phyloP scores from a whole-genome alignment of 2,113 vertebrate species.

The Trinectes maculatus region DNA sequence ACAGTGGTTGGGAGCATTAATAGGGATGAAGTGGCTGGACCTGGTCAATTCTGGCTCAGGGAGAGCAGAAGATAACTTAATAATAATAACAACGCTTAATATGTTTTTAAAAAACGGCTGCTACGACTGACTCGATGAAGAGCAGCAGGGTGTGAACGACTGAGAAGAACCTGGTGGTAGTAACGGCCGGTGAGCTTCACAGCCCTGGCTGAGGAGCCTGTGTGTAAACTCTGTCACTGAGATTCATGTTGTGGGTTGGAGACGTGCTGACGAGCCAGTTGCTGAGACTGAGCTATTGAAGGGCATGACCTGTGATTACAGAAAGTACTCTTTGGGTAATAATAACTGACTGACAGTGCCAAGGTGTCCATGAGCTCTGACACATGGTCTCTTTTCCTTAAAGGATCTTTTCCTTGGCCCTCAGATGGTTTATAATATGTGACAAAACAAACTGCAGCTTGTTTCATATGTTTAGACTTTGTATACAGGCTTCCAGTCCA shows the following conservation, averaged over 20 bases:
- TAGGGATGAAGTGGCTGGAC: conserved; percentile 42
- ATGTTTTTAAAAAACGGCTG: conserved; percentile 38
- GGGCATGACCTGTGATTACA: conserved; percentile 60
- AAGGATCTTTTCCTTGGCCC: conserved; percentile 32
- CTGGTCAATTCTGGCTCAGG: conserved; percentile 37
- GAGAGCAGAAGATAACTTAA: conserved; percentile 35
- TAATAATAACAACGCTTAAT: conserved; percentile 47
- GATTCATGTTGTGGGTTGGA: conserved; percentile 68
- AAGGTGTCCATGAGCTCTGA: conserved; percentile 56
- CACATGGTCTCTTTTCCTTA: conserved; percentile 51
- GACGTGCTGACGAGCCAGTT: conserved; percentile 59
- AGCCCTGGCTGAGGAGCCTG: conserved; percentile 55
- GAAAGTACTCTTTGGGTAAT: conserved; percentile 53
- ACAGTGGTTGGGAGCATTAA: conserved; percentile 43
- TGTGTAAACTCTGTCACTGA: conserved; percentile 74
- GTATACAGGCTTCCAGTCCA: not conserved
- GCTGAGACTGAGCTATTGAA: conserved; percentile 49
- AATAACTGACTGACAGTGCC: conserved; percentile 54
- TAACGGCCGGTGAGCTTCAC: conserved; percentile 60
- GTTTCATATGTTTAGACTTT: conserved; percentile 13
- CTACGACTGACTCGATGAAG: conserved; percentile 60
- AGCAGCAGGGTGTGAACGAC: conserved; percentile 60
- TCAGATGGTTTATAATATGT: conserved; percentile 37
- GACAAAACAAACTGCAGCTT: conserved; percentile 31
- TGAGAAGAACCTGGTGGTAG: conserved; percentile 49